Evolutionary conservation across 2,888 invertebrate species (phyloP), one percentile per base, ranked within the genome.

Genomic region (Himalopsyche japonica): DNA sequence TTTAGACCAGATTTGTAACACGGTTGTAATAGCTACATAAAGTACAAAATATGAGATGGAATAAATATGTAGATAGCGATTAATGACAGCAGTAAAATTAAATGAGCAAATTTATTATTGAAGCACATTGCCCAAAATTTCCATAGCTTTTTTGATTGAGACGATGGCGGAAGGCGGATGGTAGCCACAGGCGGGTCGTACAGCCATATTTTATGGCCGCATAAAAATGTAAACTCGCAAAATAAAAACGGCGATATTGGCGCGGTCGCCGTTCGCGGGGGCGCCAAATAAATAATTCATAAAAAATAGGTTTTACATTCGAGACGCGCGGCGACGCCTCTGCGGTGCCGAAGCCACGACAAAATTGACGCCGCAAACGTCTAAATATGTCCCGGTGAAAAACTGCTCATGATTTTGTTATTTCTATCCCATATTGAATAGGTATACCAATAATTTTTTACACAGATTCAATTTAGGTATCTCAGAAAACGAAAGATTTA

Each of bases 211-310:
- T 86, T 86, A 85, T 79, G 84, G 79, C 79, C 49, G 85, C 84
- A 76, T 84, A 86, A 82, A 86, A 86, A 84, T 82, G 85, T 86
- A 86, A 86, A 85, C 83, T 83, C 78, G 82, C 86, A 79, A 86
- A 82, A 86, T 83, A 83, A 86, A 82, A 83, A 78, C 79, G 84
- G 30, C 79, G 84, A 84, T 84, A 86, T 85, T 81, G 82, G 85
- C 70, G 48, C 47, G 43, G 77, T 64, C 64, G 34, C 24, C 80
- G 79, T 80, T 43, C 76, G 76, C 47, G 76, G 79, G 84, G 20
- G 81, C 77, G 79, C n/a, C 79, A 81, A 85, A 86, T 86, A 85
- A 86, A 86, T 86, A 86, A 85, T 86, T 85, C 86, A 86, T 85
- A 85, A 84, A 85, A 84, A 85, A 85, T 81, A 82, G 82, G 82